phyloP scores from a whole-genome alignment of 2,797 vertebrate genomes.

The Galagoides demidoff region DNA sequence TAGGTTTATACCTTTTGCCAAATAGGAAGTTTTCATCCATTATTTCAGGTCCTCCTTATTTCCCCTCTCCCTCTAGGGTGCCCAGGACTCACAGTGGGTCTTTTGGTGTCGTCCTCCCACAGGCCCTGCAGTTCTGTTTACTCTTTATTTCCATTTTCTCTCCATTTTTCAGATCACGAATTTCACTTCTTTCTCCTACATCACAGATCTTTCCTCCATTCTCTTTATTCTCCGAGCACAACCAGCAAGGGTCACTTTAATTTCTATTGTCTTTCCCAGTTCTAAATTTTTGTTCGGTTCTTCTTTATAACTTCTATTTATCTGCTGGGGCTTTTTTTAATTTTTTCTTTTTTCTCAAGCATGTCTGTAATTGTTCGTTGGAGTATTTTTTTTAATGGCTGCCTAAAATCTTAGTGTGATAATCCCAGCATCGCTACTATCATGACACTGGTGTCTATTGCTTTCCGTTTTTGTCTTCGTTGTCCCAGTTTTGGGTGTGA shows the following conservation, averaged over 20 bases:
- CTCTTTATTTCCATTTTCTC: background rate
- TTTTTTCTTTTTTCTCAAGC: background rate
- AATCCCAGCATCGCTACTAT: background rate
- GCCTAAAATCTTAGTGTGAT: background rate
- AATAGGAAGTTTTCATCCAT: background rate
- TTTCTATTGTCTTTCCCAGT: background rate
- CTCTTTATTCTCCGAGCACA: background rate
- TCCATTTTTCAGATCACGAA: background rate
- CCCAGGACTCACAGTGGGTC: background rate
- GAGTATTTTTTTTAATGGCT: background rate
- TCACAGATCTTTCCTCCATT: background rate
- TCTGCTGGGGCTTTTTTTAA: background rate
- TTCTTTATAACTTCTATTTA: background rate
- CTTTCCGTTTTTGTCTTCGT: background rate
- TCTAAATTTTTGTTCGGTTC: background rate
- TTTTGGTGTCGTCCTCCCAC: background rate
- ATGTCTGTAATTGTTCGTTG: background rate
- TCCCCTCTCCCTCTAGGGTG: background rate
- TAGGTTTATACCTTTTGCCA: background rate
- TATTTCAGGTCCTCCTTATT: background rate
- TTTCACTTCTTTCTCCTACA: background rate
- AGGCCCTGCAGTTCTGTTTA: background rate
- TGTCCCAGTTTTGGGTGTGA: background rate
- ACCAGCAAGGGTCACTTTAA: background rate
- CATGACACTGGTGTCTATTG: fast-evolving